Evolutionary conservation across 1,140 invertebrate species (phyloP), one percentile per base, ranked within the genome.

Genomic region (Drosophila sp.): DNA sequence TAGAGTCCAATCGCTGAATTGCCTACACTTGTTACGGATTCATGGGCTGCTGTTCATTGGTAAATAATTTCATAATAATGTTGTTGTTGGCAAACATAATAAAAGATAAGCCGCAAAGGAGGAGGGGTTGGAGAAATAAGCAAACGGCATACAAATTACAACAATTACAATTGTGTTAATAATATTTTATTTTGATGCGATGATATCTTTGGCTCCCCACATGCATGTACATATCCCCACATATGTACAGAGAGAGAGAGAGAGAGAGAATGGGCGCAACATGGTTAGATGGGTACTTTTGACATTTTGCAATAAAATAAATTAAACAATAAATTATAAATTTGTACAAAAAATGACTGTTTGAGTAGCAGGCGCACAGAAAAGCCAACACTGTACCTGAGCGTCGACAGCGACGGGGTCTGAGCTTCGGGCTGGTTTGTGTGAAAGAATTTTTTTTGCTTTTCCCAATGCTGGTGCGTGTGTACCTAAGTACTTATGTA

Each of bases 271-370:
- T 30, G 30, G 30, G 30, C 29, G 40, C 29, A 30, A 23, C 3
- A n/a, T 30, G 25, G 44, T 32, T 30, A 61, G 27, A 55, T 27
- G 47, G 30, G 10, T 27, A 41, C 50, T 38, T 72, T 74, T 76
- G 83, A 76, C 82, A 86, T 79, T 83, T 83, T 77, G 83, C 84
- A 87, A 87, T 87, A 87, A 87, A 87, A 89, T 84, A 87, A 90
- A 89, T 89, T 89, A 89, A 89, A 89, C 84, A 89, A 89, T 89
- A 90, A 89, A 90, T 89, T 89, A 89, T 89, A 89, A 90, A 89
- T 89, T 89, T 89, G 84, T 89, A 89, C 84, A 89, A 90, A 90
- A 89, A 89, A 89, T 89, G 84, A 89, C 85, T 89, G 85, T 85
- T 78, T 60, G 64, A 30, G 50, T 73, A 89, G 63, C 85, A 89